Conservation (phyloP, 2,797 vertebrate species). For the Vultur gryphus region DNA sequence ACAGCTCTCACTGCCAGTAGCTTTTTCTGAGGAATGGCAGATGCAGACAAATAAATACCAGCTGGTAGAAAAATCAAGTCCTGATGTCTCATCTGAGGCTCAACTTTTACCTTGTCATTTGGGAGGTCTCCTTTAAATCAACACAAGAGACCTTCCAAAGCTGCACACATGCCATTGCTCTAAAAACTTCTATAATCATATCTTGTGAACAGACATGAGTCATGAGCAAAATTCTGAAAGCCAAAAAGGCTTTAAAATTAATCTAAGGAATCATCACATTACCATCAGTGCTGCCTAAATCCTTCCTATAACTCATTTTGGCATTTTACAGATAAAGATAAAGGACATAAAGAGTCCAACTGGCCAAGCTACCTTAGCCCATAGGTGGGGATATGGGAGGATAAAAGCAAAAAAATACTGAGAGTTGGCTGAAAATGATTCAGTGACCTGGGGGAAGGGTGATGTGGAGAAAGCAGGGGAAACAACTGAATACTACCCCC, state of each 20-base stretch:
- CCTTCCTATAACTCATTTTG: background rate
- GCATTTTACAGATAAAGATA: background rate
- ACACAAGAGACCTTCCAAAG: background rate
- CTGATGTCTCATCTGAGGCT: background rate
- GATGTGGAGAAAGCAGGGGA: background rate
- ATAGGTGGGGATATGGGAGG: background rate
- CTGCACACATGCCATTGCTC: background rate
- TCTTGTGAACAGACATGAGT: conserved; percentile 24
- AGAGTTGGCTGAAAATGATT: background rate
- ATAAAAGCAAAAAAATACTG: background rate
- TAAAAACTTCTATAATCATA: background rate
- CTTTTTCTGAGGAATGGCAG: background rate
- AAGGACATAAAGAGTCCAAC: background rate
- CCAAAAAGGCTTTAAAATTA: background rate
- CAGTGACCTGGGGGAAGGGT: background rate
- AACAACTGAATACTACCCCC: rapidly evolving
- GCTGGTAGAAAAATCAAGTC: background rate
- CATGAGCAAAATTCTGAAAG: background rate
- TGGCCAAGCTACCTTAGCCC: background rate
- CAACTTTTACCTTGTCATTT: background rate
- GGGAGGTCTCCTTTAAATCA: background rate
- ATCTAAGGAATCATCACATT: background rate
- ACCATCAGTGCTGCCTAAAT: background rate
- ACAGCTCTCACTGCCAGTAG: background rate
- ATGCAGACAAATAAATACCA: background rate